A percentile compares a stretch with the other conserved stretches of the same genome.
Conservation (phyloP, 2,797 vertebrate species). For the Setipinna tenuifilis region DNA sequence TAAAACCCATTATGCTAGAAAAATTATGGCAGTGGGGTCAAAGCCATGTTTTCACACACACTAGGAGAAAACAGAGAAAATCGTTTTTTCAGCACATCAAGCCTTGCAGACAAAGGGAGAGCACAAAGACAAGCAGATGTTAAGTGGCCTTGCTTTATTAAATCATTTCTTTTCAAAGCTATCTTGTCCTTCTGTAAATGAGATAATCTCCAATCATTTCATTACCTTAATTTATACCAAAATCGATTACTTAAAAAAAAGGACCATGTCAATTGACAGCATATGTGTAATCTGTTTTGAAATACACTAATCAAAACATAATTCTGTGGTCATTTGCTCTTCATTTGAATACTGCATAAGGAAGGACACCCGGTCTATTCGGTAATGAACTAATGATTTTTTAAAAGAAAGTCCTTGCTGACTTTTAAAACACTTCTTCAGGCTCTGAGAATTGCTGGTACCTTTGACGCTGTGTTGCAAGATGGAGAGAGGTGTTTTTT, state of each 20-base stretch:
- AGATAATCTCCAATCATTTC: background rate
- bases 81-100: background rate
- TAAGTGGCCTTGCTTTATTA: background rate
- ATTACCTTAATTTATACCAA: background rate
- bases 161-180: slow-evolving; percentile 6
- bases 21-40: background rate
- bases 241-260: background rate
- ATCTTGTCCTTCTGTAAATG: background rate
- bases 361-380: background rate
- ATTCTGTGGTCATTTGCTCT: background rate
- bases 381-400: background rate
- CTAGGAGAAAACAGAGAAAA: background rate
- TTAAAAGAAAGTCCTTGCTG: background rate
- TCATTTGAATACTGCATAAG: background rate
- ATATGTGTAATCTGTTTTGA: background rate
- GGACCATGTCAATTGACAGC: background rate
- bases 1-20: background rate
- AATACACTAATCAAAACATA: slow-evolving; percentile 3
- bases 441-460: background rate
- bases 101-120: background rate
- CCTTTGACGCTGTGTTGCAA: background rate
- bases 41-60: background rate
- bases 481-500: background rate
- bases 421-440: background rate
- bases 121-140: background rate